Percentiles rank a stretch among this genome's conserved stretches.
Evolutionary conservation across 2,888 invertebrate species (phyloP).

Genomic region (Acronicta aceris): DNA sequence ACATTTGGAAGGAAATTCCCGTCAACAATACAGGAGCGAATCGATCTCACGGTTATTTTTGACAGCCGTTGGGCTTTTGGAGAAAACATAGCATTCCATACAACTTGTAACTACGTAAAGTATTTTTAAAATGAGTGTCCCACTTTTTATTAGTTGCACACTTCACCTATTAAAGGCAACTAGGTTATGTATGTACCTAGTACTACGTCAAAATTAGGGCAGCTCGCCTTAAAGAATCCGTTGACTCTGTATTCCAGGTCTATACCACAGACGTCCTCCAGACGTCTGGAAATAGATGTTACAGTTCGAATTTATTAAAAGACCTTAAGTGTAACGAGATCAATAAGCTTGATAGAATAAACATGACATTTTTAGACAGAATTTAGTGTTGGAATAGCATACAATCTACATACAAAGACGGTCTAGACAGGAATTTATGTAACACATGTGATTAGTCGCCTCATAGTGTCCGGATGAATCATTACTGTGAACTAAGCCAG

Average conservation of each 20-base stretch:
- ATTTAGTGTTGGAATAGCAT: slow-evolving; percentile 14
- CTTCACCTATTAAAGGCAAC: slow-evolving; percentile 49
- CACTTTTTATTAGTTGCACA: slow-evolving; percentile 37
- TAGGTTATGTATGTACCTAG: slow-evolving; percentile 32
- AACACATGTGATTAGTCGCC: slow-evolving; percentile 30
- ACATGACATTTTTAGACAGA: slow-evolving; percentile 2
- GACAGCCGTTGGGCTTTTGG: no score
- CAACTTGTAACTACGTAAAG: no score
- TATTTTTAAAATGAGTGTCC: slow-evolving; percentile 40
- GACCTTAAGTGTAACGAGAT: slow-evolving; percentile 18
- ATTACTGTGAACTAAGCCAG: slow-evolving; percentile 25
- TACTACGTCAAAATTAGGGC: slow-evolving; percentile 37
- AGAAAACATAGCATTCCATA: no score
- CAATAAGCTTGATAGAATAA: slow-evolving; percentile 10
- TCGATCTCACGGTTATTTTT: no score
- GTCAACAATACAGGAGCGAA: no score
- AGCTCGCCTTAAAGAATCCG: slow-evolving; percentile 37
- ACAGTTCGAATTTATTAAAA: slow-evolving; percentile 24
- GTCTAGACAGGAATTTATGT: slow-evolving; percentile 40
- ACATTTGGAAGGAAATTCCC: no score
- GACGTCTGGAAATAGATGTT: slow-evolving; percentile 31
- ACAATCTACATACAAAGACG: slow-evolving; percentile 21
- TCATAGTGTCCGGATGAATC: slow-evolving; percentile 31
- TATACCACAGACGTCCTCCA: slow-evolving; percentile 25
- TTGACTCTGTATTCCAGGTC: slow-evolving; percentile 27